Evolutionary conservation across 2,888 invertebrate species (phyloP), one percentile per base, ranked within the genome.

Genomic region (Charanyca ferruginea): DNA sequence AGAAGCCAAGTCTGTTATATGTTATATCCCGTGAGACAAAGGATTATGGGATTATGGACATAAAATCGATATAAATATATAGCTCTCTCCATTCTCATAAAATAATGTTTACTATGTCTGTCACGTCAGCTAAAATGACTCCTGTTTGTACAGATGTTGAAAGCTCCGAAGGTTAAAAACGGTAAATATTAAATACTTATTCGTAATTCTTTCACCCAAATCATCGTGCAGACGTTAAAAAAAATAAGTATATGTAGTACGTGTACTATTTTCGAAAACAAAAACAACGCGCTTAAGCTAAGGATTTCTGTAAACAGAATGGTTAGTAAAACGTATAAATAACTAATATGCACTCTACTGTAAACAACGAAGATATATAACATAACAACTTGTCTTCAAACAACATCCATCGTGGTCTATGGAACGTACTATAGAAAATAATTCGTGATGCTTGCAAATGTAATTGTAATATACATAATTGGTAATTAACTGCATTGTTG

Each of bases 71-170:
- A n/a, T n/a, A n/a, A n/a, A n/a, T n/a, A n/a, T n/a, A n/a, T n/a
- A 47, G 55, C 42, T 71, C 77, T 71, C 69, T 78, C 76, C 76
- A 68, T 62, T 70, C 82, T 84, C 83, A 85, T 83, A 79, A 85
- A 87, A 85, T 83, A 83, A 81, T 79, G 61, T 79, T 81, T 68
- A 87, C 86, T 85, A n/a, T n/a, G 81, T 85, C 77, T 84, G 20
- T 55, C 63, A 44, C 65, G 76, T 83, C 76, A 80, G 80, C 72
- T 72, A 80, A 75, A 82, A 78, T 85, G 79, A 84, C 76, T 77
- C 63, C 59, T 83, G 83, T 89, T 85, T 87, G 77, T 53, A 83
- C 87, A 88, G 85, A 77, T 87, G 89, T 76, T 73, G 71, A 80
- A 71, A 83, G 44, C 59, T 79, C 41, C 60, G 79, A 85, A 87